Conservation (phyloP, 2,888 invertebrate genomes). For the Andrena dorsata region DNA sequence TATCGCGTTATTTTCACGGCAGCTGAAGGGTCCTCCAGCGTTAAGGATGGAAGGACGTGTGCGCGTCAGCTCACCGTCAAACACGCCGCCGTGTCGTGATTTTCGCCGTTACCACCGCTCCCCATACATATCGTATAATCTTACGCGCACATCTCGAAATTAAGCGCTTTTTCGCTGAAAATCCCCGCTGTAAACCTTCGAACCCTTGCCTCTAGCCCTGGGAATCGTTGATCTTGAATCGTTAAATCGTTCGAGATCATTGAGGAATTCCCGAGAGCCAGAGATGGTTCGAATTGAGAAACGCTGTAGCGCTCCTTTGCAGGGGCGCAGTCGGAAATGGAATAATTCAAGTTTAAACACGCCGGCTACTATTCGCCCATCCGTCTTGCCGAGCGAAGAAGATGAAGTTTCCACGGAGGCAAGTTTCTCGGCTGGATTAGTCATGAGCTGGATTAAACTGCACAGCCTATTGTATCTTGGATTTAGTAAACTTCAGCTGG, state of each 20-base stretch:
- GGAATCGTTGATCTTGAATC: not conserved
- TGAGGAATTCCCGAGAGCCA: not conserved
- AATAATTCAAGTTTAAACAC: slow-evolving; percentile 50
- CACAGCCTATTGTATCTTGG: slow-evolving; percentile 73
- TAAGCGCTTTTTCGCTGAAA: not conserved
- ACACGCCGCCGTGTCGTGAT: slow-evolving; percentile 30
- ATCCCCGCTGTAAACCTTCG: not conserved
- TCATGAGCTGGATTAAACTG: slow-evolving; percentile 75
- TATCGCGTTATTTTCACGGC: slow-evolving; percentile 73
- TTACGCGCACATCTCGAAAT: not conserved
- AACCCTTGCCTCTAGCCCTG: not conserved
- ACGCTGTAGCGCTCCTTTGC: not conserved
- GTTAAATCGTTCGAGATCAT: not conserved
- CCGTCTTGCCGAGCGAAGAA: slow-evolving; percentile 48
- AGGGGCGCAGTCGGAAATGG: not conserved
- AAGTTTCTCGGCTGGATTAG: slow-evolving; percentile 76
- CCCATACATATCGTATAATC: not conserved
- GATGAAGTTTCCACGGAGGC: slow-evolving; percentile 67
- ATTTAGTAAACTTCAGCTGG: slow-evolving; percentile 69
- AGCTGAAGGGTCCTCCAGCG: slow-evolving; percentile 56
- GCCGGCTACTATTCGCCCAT: slow-evolving; percentile 34
- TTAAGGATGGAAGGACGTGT: slow-evolving; percentile 45
- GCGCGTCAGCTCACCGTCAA: slow-evolving; percentile 52
- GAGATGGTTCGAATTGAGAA: not conserved
- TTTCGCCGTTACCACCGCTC: slow-evolving; percentile 12